Conservation (phyloP, 2,888 invertebrate genomes). For the Tiliacea citrago region DNA sequence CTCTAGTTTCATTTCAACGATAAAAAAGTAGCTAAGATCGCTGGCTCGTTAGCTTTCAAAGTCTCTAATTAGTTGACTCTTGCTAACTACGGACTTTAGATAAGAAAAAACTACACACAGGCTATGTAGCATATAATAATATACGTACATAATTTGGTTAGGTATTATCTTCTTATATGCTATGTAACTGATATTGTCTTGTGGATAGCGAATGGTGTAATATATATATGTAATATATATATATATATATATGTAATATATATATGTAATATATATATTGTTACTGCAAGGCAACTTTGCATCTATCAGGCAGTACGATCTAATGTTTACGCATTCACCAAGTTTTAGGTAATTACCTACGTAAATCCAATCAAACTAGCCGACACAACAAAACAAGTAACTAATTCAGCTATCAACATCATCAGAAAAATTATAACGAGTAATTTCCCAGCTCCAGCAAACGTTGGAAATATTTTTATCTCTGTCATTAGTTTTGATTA, state of each 20-base stretch:
- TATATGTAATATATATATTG: too few species aligned
- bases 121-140: neutral
- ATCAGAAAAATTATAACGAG: conserved; percentile 64
- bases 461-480: conserved; percentile 75
- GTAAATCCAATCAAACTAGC: neutral
- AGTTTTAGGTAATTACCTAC: neutral
- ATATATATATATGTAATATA: too few species aligned
- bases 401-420: conserved; percentile 35
- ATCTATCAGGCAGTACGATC: neutral
- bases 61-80: conserved; percentile 51
- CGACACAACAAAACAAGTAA: conserved; percentile 5
- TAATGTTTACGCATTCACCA: neutral
- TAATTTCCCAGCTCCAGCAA: conserved; percentile 66
- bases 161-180: neutral
- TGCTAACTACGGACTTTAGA: conserved; percentile 26
- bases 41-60: conserved; percentile 41
- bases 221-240: too few species aligned
- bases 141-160: neutral
- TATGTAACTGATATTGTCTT: neutral
- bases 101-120: conserved; percentile 25
- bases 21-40: conserved; percentile 44
- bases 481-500: conserved; percentile 78
- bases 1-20: conserved; percentile 28
- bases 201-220: neutral
- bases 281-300: neutral